phyloP scores from a whole-genome alignment of 2,888 invertebrate genomes.

The Leptothorax acervorum region DNA sequence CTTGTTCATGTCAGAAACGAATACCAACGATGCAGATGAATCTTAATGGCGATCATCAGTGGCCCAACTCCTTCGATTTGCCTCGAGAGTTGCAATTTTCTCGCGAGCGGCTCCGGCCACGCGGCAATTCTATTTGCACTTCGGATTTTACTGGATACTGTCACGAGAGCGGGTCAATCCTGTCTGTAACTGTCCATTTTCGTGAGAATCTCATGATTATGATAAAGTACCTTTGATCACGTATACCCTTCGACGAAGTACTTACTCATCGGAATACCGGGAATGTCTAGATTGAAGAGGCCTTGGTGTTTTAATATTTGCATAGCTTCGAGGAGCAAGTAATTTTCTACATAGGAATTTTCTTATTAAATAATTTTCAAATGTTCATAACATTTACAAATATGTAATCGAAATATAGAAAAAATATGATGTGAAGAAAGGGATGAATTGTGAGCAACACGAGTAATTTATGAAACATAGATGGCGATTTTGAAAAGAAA shows the following conservation, averaged over 20 bases:
- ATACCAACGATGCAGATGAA: slow-evolving; percentile 72
- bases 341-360: background rate
- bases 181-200: slow-evolving; percentile 51
- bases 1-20: slow-evolving; percentile 69
- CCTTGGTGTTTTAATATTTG: background rate
- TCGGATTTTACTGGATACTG: slow-evolving; percentile 80
- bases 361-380: background rate
- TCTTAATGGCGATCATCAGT: slow-evolving; percentile 63
- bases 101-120: slow-evolving; percentile 69
- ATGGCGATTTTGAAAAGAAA: no score
- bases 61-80: slow-evolving; percentile 63
- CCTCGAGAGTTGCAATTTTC: slow-evolving; percentile 76
- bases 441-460: background rate
- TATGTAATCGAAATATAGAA: background rate
- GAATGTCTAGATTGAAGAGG: slow-evolving; percentile 28
- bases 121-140: slow-evolving; percentile 81
- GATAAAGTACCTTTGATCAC: slow-evolving; percentile 43
- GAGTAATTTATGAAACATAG: background rate
- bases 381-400: background rate
- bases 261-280: slow-evolving; percentile 16
- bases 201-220: slow-evolving; percentile 9
- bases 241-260: slow-evolving; percentile 38
- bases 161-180: slow-evolving; percentile 75
- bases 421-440: background rate
- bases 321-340: background rate